phyloP scores from a whole-genome alignment of 2,113 vertebrate species.

The Colossoma macropomum region DNA sequence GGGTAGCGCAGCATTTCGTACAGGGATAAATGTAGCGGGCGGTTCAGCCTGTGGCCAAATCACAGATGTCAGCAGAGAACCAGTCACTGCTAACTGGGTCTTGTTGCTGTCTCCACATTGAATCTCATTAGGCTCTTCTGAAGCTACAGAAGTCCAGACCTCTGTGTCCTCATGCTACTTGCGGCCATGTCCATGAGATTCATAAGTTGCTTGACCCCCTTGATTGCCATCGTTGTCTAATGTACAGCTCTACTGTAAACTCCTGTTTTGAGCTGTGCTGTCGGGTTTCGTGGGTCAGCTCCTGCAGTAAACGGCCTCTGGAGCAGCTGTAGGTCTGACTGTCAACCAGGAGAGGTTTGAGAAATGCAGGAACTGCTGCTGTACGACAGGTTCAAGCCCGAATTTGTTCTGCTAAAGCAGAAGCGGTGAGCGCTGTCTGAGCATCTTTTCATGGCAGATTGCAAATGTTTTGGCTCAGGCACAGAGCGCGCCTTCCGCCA shows the following conservation, averaged over 20 bases:
- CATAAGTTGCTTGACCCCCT: background rate
- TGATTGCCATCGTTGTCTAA: background rate
- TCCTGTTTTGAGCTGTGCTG: background rate
- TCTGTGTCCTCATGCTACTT: too few species aligned
- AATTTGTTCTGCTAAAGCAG: constrained; percentile 13
- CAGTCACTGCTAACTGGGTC: too few species aligned
- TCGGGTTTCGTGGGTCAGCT: background rate
- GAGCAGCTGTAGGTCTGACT: background rate
- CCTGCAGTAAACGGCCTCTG: background rate
- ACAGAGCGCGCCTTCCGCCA: background rate
- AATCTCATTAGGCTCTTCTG: too few species aligned
- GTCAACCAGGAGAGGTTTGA: background rate
- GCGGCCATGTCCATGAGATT: background rate
- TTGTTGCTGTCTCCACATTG: too few species aligned
- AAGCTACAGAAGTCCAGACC: too few species aligned
- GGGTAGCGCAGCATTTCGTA: too few species aligned
- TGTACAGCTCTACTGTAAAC: background rate
- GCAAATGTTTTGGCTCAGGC: constrained; percentile 9
- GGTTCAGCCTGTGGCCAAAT: too few species aligned
- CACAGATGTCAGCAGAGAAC: too few species aligned
- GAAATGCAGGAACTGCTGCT: background rate
- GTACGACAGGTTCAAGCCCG: background rate
- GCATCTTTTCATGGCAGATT: constrained; percentile 14
- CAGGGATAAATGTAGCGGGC: too few species aligned
- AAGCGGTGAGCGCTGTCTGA: constrained; percentile 1